A percentile compares a stretch with the other conserved stretches of the same genome.
Evolutionary conservation across 1,140 invertebrate species (phyloP).

Genomic region (Asbolus verrucosus): DNA sequence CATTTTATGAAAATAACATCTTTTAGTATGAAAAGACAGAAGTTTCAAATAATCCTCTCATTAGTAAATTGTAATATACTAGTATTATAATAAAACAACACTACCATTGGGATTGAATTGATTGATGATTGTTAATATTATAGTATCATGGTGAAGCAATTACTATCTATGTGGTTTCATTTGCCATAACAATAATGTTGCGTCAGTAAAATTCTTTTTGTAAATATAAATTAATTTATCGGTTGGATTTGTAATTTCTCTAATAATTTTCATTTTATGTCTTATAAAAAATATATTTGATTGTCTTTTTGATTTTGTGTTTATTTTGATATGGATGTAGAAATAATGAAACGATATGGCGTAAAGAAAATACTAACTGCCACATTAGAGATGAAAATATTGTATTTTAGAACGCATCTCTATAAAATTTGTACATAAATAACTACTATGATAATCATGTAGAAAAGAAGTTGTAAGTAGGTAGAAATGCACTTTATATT

Average conservation of each 20-base stretch:
- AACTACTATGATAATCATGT: slow-evolving; percentile 52
- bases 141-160: slow-evolving; percentile 8
- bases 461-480: slow-evolving; percentile 46
- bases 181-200: not conserved
- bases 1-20: too few relatives aligned
- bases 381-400: slow-evolving; percentile 13
- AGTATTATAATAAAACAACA: slow-evolving; percentile 3
- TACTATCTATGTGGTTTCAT: not conserved
- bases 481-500: slow-evolving; percentile 52
- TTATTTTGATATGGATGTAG: slow-evolving; percentile 1
- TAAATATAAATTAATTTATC: not conserved
- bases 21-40: too few relatives aligned
- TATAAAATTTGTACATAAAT: slow-evolving; percentile 34
- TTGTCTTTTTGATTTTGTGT: not conserved
- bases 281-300: too few relatives aligned
- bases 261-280: not conserved
- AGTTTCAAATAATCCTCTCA: too few relatives aligned
- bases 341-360: slow-evolving; percentile 3
- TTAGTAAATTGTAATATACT: slow-evolving; percentile 17
- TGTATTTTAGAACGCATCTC: slow-evolving; percentile 3
- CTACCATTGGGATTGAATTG: not conserved
- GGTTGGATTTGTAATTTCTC: not conserved
- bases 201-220: not conserved
- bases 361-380: slow-evolving; percentile 11
- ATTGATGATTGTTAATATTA: not conserved